A percentile compares a stretch with the other conserved stretches of the same genome.
phyloP scores from a whole-genome alignment of 2,113 vertebrate genomes.

The Oenanthe oenanthe region DNA sequence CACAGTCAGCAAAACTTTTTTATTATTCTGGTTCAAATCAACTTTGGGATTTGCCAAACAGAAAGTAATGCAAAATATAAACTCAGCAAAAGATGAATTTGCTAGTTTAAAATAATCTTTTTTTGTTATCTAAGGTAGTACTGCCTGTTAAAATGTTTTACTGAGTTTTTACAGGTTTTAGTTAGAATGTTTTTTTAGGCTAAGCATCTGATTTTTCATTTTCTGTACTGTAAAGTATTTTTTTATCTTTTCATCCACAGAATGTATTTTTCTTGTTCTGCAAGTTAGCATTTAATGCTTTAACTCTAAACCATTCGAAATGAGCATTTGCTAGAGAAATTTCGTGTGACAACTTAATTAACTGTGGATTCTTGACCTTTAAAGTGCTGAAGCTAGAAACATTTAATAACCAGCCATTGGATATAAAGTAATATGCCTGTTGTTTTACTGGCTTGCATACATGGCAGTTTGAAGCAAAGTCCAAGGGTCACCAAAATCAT shows the following conservation, averaged over 20 bases:
- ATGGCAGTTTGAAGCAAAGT: constrained; percentile 63
- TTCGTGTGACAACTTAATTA: constrained; percentile 43
- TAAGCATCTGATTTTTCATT: not conserved
- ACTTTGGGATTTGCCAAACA: not conserved
- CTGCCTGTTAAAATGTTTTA: not conserved
- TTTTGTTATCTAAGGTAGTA: not conserved
- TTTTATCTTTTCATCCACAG: not conserved
- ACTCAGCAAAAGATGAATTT: not conserved
- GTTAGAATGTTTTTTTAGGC: not conserved
- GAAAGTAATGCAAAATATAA: constrained; percentile 7
- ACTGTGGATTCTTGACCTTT: constrained; percentile 64
- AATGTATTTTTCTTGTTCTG: constrained; percentile 34
- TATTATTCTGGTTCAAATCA: not conserved
- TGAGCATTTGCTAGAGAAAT: constrained; percentile 9
- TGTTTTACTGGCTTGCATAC: constrained; percentile 48
- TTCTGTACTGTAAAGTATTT: constrained; percentile 14
- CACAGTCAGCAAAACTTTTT: not conserved
- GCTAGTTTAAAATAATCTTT: not conserved
- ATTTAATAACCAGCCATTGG: constrained; percentile 37
- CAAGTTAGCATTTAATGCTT: constrained; percentile 14
- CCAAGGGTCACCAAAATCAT: constrained; percentile 51
- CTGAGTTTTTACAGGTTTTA: not conserved
- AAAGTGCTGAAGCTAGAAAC: constrained; percentile 28
- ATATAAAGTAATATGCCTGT: constrained; percentile 43
- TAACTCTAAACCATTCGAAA: constrained; percentile 1